Evolutionary conservation across 1,140 invertebrate species (phyloP), one percentile per base, ranked within the genome.

Genomic region (Procambarus clarkii): DNA sequence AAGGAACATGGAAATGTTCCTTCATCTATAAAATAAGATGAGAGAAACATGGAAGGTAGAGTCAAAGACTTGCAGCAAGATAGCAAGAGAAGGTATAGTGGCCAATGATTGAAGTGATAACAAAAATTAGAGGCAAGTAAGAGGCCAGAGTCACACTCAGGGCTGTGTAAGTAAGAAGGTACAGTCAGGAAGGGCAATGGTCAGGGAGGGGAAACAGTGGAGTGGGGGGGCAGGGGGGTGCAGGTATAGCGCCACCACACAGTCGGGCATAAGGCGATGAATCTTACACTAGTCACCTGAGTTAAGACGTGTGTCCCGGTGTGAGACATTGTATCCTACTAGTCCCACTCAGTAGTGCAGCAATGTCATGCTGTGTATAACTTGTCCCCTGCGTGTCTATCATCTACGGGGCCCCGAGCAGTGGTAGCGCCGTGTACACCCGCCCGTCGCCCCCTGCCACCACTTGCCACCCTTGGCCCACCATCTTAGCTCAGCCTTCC

Each of bases 211-310:
- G 60, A 84, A 18, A 46, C 18, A 71, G 54, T 54, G n/a, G 64
- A 76, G 69, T 76, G 50, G 50, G 50, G 71, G 69, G 34, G 79
- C 34, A 45, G 50, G 46, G 64, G 79, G 54, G 87, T 58, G 71
- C 82, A 79, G 89, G 82, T 85, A 45, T 7, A 69, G 82, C 76
- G 89, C 89, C 89, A 91, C 89, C 89, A 91, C 81, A 85, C 71
- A 91, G 71, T 82, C 89, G 83, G 88, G 89, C 76, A 71, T 91
- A 91, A 91, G 89, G 89, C 89, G 83, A 91, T 85, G 89, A 85
- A 78, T 91, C 89, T 91, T 91, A 91, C 89, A 85, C 89, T 91
- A 91, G 89, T 91, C 89, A 91, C 89, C 89, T 91, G 89, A 91
- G 89, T 78, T 91, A 54, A 60, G 82, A 79, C 71, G 82, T 82